Percentiles rank a stretch among this genome's conserved stretches.
phyloP scores from a whole-genome alignment of 2,797 vertebrate species.

The Hippopotamyrus pictus region DNA sequence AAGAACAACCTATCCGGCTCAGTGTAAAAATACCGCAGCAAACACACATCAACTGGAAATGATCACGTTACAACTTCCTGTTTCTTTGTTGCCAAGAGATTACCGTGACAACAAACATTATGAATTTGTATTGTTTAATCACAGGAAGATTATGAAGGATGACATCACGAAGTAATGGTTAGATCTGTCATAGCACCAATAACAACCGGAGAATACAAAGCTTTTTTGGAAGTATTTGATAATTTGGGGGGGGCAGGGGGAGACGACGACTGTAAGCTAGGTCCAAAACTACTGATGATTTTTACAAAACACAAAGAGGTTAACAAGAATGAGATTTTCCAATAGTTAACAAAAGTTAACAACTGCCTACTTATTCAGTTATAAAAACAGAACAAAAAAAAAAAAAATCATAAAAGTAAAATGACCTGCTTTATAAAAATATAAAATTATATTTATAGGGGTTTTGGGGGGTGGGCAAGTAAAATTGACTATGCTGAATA shows the following conservation, averaged over 20 bases:
- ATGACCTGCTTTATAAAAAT: not conserved
- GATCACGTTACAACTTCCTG: conserved; percentile 6
- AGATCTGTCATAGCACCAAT: not conserved
- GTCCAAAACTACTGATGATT: not conserved
- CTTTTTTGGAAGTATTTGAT: not conserved
- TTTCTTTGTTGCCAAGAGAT: conserved; percentile 6
- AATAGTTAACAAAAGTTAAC: not conserved
- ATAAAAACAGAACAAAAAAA: not conserved
- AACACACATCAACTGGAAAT: not conserved
- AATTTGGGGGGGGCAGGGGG: not conserved
- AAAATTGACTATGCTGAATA: not conserved
- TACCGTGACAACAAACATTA: not conserved
- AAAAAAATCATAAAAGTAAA: not conserved
- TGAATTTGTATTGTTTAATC: not conserved
- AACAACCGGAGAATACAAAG: not conserved
- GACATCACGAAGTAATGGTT: not conserved
- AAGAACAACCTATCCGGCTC: not conserved
- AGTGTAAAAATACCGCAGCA: not conserved
- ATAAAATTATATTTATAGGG: not conserved
- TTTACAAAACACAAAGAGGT: not conserved
- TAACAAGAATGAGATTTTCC: not conserved
- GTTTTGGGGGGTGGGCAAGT: not conserved
- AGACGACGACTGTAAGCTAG: not conserved
- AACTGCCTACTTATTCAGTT: not conserved
- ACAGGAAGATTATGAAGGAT: not conserved